Base-by-base conservation (phyloP, 2,888 invertebrate genomes). In the Coenonympha glycerion region DNA sequence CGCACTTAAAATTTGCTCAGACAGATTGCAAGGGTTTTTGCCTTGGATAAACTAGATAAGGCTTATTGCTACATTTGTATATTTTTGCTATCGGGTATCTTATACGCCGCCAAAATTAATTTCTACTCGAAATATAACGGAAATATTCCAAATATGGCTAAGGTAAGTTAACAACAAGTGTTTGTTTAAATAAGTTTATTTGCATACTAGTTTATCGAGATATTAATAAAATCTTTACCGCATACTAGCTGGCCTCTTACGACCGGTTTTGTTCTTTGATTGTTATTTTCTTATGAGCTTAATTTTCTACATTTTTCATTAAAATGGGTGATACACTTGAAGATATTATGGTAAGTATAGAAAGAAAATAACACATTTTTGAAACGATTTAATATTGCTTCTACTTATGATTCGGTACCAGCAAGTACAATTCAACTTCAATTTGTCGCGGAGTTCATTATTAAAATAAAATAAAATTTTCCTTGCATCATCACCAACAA, bases 51-150 rank as follows among this genome's bases (percentile, higher is more conserved):
- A 16, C 1, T 24, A 21, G 13, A 22, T 21, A 44, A 31, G 33
- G 30, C 39, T 26, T 26, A 13, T 33, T 33, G 26, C n/a, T 28
- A 28, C 45, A 36, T 13, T 15, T 47, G 39, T 6, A 47, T 37
- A 39, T 15, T 21, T 45, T 47, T 47, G 40, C 9, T 26, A 41
- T 18, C 19, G 21, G 11, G 57, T 52, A 11, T 13, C 28, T 57
- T 58, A 62, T 63, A 75, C 63, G 63, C 70, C 76, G 76, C 61
- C 90, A 90, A 90, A 88, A 91, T 91, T 90, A 90, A 86, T 81
- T 90, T 89, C 87, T 90, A 90, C 79, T 88, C 89, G 64, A 91
- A 91, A 88, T 90, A 90, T 77, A 90, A 90, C 86, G 90, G 89
- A 72, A 88, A 88, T 77, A 89, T 89, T 86, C 89, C 90, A 79